phyloP scores from a whole-genome alignment of 2,888 invertebrate genomes.

The Drosophila gaucha region DNA sequence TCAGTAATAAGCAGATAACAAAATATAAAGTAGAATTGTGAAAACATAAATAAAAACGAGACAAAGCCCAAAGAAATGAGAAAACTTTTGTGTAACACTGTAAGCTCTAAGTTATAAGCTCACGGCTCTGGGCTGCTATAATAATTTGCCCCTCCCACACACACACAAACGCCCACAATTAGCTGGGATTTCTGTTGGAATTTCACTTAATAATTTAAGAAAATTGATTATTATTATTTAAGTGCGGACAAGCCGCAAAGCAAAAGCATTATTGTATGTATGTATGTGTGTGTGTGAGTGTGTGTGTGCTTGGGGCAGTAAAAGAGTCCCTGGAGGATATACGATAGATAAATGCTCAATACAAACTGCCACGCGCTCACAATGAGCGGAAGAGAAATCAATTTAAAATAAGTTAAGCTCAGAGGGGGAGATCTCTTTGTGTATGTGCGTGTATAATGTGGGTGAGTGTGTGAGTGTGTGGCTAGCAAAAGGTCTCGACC shows the following conservation, averaged over 20 bases:
- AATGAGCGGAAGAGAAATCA: slow-evolving; percentile 66
- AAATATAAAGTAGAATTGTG: slow-evolving; percentile 31
- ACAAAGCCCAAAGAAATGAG: slow-evolving; percentile 45
- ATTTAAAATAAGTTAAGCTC: slow-evolving; percentile 67
- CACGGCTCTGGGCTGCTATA: slow-evolving; percentile 41
- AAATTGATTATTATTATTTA: slow-evolving; percentile 80
- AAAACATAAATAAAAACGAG: slow-evolving; percentile 33
- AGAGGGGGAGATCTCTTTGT: not conserved
- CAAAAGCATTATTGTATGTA: not conserved
- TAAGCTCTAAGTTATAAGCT: slow-evolving; percentile 27
- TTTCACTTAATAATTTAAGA: slow-evolving; percentile 73
- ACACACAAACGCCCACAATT: slow-evolving; percentile 59
- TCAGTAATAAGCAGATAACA: slow-evolving; percentile 65
- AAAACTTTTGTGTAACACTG: slow-evolving; percentile 69
- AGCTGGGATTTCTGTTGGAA: slow-evolving; percentile 30
- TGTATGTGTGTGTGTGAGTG: not conserved
- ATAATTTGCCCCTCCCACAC: slow-evolving; percentile 39
- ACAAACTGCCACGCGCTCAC: slow-evolving; percentile 29
- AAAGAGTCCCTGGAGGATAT: slow-evolving; percentile 58
- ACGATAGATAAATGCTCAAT: slow-evolving; percentile 41
- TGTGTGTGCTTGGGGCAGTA: slow-evolving; percentile 8
- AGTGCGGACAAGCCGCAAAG: slow-evolving; percentile 57
- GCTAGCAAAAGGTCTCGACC: slow-evolving; percentile 17
- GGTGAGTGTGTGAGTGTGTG: not conserved
- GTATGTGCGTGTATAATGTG: not conserved